Percentiles rank a stretch among this genome's conserved stretches.
phyloP scores from a whole-genome alignment of 2,113 vertebrate genomes.

The Stomatorhinus ivindoensis region DNA sequence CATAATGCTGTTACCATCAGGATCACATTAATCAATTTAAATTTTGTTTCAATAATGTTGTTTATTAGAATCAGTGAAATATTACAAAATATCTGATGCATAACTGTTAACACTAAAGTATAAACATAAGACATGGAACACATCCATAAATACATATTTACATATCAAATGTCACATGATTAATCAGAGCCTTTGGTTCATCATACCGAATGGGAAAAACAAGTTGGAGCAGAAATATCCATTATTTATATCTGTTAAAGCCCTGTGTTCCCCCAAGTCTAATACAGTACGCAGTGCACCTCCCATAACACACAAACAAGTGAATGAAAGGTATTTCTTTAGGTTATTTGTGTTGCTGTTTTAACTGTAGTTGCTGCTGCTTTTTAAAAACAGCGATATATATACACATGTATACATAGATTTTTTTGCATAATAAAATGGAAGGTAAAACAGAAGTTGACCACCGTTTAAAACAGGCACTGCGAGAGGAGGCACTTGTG shows the following conservation, averaged over 20 bases:
- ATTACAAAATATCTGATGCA: slow-evolving; percentile 58
- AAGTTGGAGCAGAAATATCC: slow-evolving; percentile 34
- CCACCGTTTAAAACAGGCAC: slow-evolving; percentile 54
- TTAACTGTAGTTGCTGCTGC: slow-evolving; percentile 21
- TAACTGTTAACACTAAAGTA: slow-evolving; percentile 52
- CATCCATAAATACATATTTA: slow-evolving; percentile 49
- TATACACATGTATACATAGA: slow-evolving; percentile 19
- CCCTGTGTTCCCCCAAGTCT: slow-evolving; percentile 28
- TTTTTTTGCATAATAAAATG: slow-evolving; percentile 55
- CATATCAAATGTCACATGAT: slow-evolving; percentile 43
- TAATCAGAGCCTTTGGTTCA: slow-evolving; percentile 50
- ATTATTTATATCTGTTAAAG: slow-evolving; percentile 40
- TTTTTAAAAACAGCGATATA: slow-evolving; percentile 22
- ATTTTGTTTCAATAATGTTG: slow-evolving; percentile 23
- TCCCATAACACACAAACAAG: slow-evolving; percentile 22
- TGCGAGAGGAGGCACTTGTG: slow-evolving; percentile 62
- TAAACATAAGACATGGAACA: slow-evolving; percentile 45
- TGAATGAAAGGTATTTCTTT: slow-evolving; percentile 26
- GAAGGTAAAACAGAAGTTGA: slow-evolving; percentile 51
- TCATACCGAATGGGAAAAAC: slow-evolving; percentile 38
- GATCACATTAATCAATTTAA: not conserved
- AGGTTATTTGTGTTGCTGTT: slow-evolving; percentile 21
- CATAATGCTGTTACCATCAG: not conserved
- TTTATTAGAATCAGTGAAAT: slow-evolving; percentile 52
- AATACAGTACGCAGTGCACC: slow-evolving; percentile 31